These are phyloP conservation scores for Athrips mouffetella DNA, from an alignment of 2,888 invertebrate species.

Conservation along the genomic window DNA sequence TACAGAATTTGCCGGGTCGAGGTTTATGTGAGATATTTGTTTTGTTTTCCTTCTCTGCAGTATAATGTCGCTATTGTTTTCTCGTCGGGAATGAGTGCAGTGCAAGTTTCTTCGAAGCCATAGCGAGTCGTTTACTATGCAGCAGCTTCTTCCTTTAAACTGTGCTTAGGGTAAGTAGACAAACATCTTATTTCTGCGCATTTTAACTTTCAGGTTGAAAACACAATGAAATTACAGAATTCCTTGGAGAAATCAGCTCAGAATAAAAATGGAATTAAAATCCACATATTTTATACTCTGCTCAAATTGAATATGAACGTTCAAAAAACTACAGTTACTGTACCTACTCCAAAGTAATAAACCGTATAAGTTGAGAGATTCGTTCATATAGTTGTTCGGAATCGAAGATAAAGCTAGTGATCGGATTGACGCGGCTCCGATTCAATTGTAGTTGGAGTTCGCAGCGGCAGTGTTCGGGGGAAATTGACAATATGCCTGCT, in stretches of 20 bases:
- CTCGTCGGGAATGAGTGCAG: conserved; percentile 28
- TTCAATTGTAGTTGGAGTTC: conserved; percentile 51
- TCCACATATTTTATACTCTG: no score
- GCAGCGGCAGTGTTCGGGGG: conserved; percentile 47
- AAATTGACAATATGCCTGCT: conserved; percentile 54
- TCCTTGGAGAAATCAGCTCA: neutral
- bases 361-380: neutral
- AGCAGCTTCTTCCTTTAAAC: conserved; percentile 10
- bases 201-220: neutral
- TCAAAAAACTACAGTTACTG: neutral
- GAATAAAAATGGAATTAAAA: neutral
- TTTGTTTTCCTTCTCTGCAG: conserved; percentile 20
- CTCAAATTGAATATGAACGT: no score
- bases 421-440: conserved; percentile 30
- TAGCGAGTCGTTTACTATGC: conserved; percentile 8
- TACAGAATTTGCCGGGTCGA: conserved; percentile 26
- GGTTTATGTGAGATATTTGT: conserved; percentile 18
- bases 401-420: neutral
- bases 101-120: conserved; percentile 4
- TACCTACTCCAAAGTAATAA: neutral
- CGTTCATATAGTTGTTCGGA: neutral
- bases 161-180: conserved; percentile 8
- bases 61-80: conserved; percentile 38
- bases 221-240: neutral
- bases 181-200: conserved; percentile 6